These are phyloP conservation scores for Perognathus longimembris DNA, from an alignment of 2,113 vertebrate genomes.

Conservation along the genomic window DNA sequence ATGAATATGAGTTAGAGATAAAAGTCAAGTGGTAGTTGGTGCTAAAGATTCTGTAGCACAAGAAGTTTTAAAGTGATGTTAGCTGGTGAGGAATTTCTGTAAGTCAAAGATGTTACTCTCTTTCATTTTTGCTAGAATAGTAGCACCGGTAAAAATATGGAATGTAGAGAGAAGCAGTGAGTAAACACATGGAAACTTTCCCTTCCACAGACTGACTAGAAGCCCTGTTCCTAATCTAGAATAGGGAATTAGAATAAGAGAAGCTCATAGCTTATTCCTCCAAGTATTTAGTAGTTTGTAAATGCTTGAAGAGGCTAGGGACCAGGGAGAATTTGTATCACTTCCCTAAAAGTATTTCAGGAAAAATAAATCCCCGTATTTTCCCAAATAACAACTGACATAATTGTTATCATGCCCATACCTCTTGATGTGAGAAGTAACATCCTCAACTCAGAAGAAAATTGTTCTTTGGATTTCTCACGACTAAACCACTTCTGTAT, in stretches of 20 bases:
- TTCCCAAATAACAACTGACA: neutral
- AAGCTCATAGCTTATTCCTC: neutral
- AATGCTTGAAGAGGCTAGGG: neutral
- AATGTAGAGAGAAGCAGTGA: neutral
- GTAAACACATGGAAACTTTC: neutral
- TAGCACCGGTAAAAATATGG: neutral
- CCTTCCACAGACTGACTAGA: conserved; percentile 44
- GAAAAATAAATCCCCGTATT: neutral
- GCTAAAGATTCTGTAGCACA: conserved; percentile 67
- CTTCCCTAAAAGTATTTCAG: neutral
- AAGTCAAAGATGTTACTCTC: conserved; percentile 70
- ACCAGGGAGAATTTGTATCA: accelerated
- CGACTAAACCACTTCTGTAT: neutral
- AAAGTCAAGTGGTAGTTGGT: conserved; percentile 78
- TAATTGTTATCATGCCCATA: accelerated
- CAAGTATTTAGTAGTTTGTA: accelerated
- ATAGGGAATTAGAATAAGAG: too few relatives aligned
- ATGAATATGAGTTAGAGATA: conserved; percentile 79
- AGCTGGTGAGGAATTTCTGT: conserved; percentile 34
- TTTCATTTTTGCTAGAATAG: conserved; percentile 66
- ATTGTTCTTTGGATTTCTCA: conserved; percentile 30
- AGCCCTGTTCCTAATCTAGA: neutral
- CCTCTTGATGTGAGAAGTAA: neutral
- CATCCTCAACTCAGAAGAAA: neutral
- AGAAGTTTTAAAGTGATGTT: conserved; percentile 64